phyloP scores from a whole-genome alignment of 1,140 invertebrate genomes.

The Conus ventricosus region DNA sequence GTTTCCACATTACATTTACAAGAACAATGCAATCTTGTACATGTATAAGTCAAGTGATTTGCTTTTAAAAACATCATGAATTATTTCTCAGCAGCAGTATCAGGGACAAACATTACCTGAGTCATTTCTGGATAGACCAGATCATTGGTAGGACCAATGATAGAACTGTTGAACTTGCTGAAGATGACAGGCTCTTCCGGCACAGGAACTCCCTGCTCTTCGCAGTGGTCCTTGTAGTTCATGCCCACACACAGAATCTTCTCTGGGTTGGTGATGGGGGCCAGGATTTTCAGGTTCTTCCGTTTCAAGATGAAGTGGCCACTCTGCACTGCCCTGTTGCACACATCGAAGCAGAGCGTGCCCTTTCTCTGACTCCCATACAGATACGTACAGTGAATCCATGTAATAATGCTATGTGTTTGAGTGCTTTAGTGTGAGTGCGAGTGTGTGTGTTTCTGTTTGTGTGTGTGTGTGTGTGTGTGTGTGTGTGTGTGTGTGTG shows the following conservation, averaged over 20 bases:
- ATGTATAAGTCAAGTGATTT: too few relatives aligned
- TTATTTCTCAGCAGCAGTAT: too few relatives aligned
- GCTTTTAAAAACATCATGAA: too few relatives aligned
- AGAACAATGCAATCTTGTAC: too few relatives aligned
- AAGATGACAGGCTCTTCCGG: slow-evolving; percentile 87
- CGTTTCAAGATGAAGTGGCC: slow-evolving; percentile 54
- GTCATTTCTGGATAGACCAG: slow-evolving; percentile 82
- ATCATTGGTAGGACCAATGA: slow-evolving; percentile 85
- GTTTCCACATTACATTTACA: too few relatives aligned
- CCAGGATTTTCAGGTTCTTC: slow-evolving; percentile 57
- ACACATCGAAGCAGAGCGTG: background rate
- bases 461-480: background rate
- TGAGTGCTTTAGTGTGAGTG: background rate
- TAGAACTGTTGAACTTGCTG: slow-evolving; percentile 86
- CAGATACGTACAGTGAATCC: background rate
- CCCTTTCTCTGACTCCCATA: too few relatives aligned
- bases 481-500: background rate
- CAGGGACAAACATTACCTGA: slow-evolving; percentile 63
- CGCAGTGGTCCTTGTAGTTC: slow-evolving; percentile 87
- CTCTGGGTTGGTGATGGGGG: slow-evolving; percentile 83
- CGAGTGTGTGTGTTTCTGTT: background rate
- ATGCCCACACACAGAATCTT: slow-evolving; percentile 87
- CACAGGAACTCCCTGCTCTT: slow-evolving; percentile 82
- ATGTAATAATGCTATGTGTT: background rate
- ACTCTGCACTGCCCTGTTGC: slow-evolving; percentile 59